Evolutionary conservation across 2,113 vertebrate genomes (phyloP), one percentile per base, ranked within the genome.

Genomic region (Dissostichus mawsoni): DNA sequence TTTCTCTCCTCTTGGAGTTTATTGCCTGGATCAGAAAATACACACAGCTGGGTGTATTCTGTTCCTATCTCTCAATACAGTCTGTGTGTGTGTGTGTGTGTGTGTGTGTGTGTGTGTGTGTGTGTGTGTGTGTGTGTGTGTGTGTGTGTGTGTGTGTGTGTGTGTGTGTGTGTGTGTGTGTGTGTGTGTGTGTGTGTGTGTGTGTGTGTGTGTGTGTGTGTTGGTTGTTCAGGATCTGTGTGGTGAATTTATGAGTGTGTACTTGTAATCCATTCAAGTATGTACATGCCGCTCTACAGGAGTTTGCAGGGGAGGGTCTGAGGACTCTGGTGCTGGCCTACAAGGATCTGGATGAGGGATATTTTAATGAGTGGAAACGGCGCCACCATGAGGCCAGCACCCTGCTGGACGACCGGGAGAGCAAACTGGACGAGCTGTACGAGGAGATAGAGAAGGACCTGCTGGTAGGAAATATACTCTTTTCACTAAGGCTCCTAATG

Each of bases 371-470:
- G 11, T 99, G 98, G 98, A 94, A 82, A 80, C 89, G 69, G 83
- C 97, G 96, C 56, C 96, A 98, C 84, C 94, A 93, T 44, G 94
- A 96, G 93, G 97, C 96, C 64, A 97, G 92, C 92, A 95, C 92
- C 0, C 76, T 93, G 0, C 78, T 97, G 91, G 95, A 97, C 2
- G 90, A 95, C 67, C 92, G 96, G 10, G 97, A 98, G 69, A 80
- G 72, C 12, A 96, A 95, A 81, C 85, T 99, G 76, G 94, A 96
- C 0, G 18, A 86, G 69, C 68, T 98, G 55, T 99, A 96, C 8
- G 96, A 98, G 87, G 98, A 99, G 89, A 96, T 99, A 0, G 98
- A 99, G 89, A 96, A 89, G 69, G 96, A 98, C 72, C 89, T 99
- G 57, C 91, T 95, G 96, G 98, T 99, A 94, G 29, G 75, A n/a